These are phyloP conservation scores for Propithecus coquereli DNA, from an alignment of 2,113 vertebrate genomes.

Conservation along the genomic window DNA sequence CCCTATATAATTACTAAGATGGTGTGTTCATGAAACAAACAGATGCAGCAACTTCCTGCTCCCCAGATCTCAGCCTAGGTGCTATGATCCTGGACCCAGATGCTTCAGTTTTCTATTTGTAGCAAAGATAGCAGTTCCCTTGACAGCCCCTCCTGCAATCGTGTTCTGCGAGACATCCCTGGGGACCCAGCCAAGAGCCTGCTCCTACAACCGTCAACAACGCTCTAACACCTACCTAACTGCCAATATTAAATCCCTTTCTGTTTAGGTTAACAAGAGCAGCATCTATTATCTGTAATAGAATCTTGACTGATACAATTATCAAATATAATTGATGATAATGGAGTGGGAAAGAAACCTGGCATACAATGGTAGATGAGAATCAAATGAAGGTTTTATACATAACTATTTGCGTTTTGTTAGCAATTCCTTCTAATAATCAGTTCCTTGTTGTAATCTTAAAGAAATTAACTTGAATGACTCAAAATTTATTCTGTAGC, in stretches of 20 bases:
- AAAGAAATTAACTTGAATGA: constrained; percentile 15
- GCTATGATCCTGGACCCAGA: background rate
- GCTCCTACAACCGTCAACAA: background rate
- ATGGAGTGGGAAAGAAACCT: background rate
- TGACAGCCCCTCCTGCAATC: background rate
- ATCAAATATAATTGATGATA: constrained; percentile 16
- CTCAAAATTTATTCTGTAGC: constrained; percentile 22
- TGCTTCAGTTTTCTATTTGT: background rate
- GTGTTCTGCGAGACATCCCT: background rate
- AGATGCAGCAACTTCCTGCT: background rate
- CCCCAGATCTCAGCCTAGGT: background rate
- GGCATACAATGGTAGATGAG: background rate
- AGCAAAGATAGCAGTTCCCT: background rate
- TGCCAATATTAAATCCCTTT: background rate
- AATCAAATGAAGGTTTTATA: background rate
- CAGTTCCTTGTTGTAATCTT: background rate
- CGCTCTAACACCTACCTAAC: background rate
- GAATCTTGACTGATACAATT: background rate
- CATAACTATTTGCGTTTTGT: background rate
- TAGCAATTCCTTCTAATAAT: background rate
- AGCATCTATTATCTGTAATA: background rate
- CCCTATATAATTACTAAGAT: background rate
- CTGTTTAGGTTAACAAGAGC: background rate
- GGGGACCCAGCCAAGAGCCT: background rate
- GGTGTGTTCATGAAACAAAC: background rate